These are phyloP conservation scores for Clytia hemisphaerica DNA, from an alignment of 30 jellyfish, hydroid and myxozoan genomes.

Conservation along the genomic window DNA sequence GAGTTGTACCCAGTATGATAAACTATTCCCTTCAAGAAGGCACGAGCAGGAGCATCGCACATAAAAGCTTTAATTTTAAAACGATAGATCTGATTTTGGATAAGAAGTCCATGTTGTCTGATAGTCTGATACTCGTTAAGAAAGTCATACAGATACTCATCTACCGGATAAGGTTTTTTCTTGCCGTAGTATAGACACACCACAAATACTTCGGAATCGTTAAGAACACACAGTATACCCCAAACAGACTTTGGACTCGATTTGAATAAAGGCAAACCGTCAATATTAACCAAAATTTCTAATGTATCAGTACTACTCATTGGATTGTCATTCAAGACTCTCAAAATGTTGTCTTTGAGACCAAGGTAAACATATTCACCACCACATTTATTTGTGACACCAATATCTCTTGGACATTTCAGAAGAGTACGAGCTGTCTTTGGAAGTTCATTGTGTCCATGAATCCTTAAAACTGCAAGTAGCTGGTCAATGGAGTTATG, in stretches of 20 bases:
- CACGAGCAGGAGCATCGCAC: too few relatives aligned
- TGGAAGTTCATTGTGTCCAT: conserved; percentile 32
- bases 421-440: conserved; percentile 39
- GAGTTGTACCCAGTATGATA: too few relatives aligned
- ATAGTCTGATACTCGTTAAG: conserved; percentile 18
- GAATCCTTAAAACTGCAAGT: not conserved
- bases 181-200: conserved; percentile 43
- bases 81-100: not conserved
- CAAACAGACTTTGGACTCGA: conserved; percentile 23
- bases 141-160: conserved; percentile 35
- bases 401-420: conserved; percentile 28
- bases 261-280: conserved; percentile 33
- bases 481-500: conserved; percentile 17
- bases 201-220: conserved; percentile 20
- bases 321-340: too few relatives aligned
- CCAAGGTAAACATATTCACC: conserved; percentile 29
- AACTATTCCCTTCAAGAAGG: too few relatives aligned
- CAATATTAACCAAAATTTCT: conserved; percentile 21
- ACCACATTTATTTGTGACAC: conserved; percentile 18
- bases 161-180: conserved; percentile 36
- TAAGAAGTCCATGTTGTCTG: conserved; percentile 5
- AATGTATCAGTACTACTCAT: too few relatives aligned
- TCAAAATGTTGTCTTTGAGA: conserved; percentile 5
- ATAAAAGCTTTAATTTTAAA: too few relatives aligned
- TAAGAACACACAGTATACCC: conserved; percentile 26